phyloP scores from a whole-genome alignment of 2,797 vertebrate genomes.

The Chiroxiphia lanceolata region DNA sequence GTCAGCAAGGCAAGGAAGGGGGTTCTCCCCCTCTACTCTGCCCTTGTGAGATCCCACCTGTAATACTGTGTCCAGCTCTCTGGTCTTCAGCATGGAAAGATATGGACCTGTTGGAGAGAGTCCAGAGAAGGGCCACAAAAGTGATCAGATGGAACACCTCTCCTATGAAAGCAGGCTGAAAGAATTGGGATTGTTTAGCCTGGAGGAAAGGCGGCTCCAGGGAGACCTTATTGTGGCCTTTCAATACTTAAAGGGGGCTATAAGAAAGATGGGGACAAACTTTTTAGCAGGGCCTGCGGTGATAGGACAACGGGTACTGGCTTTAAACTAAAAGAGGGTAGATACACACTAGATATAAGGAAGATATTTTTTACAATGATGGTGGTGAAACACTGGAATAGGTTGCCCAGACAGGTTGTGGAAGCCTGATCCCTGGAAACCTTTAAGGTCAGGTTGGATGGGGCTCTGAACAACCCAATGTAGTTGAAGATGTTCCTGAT shows the following conservation, averaged over 20 bases:
- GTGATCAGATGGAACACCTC: not conserved
- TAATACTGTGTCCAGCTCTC: not conserved
- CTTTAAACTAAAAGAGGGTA: not conserved
- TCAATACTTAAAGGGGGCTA: not conserved
- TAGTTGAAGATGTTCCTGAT: not conserved
- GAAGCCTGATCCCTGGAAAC: not conserved
- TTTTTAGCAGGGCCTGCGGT: not conserved
- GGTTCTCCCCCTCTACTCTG: not conserved
- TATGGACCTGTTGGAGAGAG: not conserved
- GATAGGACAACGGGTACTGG: not conserved
- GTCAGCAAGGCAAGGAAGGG: not conserved
- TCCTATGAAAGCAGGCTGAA: not conserved
- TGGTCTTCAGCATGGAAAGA: not conserved
- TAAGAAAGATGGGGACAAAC: not conserved
- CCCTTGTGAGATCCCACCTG: not conserved
- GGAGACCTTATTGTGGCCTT: not conserved
- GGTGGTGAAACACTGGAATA: not conserved
- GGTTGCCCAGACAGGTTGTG: not conserved
- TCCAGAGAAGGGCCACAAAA: not conserved
- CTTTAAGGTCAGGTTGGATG: not conserved
- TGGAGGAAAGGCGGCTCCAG: not conserved
- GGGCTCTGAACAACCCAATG: not conserved
- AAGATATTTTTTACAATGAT: not conserved
- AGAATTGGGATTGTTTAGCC: not conserved
- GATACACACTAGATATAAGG: not conserved